Evolutionary conservation across 2,113 vertebrate genomes (phyloP).

Genomic region (Anthoscopus minutus): DNA sequence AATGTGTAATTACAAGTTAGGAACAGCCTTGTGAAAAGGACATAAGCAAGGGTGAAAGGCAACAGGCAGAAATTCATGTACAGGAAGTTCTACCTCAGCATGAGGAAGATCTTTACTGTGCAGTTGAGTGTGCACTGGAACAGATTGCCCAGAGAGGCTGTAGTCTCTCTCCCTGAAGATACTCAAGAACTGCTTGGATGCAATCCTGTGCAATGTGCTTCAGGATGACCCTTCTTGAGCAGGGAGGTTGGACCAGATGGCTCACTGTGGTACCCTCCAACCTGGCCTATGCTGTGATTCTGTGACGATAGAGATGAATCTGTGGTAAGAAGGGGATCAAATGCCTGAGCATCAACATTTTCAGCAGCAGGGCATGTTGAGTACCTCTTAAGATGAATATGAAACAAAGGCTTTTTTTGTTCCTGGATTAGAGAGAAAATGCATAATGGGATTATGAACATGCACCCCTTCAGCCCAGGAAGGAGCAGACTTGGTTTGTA

Average conservation of each 20-base stretch:
- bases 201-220: not conserved
- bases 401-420: not conserved
- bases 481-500: not conserved
- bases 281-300: not conserved
- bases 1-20: not conserved
- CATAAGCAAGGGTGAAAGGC: not conserved
- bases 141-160: not conserved
- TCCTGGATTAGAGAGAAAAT: not conserved
- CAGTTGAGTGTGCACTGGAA: not conserved
- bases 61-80: not conserved
- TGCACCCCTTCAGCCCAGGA: fast-evolving
- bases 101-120: not conserved
- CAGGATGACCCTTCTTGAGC: not conserved
- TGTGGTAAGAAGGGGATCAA: not conserved
- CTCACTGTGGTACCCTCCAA: not conserved
- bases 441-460: not conserved
- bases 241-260: not conserved
- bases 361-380: not conserved
- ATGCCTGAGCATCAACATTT: not conserved
- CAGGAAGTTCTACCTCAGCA: not conserved
- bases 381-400: not conserved
- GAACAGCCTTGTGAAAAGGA: not conserved
- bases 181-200: not conserved
- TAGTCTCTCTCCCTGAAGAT: not conserved
- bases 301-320: not conserved